Conservation (phyloP, 2,888 invertebrate species). For the Eledona agricola region DNA sequence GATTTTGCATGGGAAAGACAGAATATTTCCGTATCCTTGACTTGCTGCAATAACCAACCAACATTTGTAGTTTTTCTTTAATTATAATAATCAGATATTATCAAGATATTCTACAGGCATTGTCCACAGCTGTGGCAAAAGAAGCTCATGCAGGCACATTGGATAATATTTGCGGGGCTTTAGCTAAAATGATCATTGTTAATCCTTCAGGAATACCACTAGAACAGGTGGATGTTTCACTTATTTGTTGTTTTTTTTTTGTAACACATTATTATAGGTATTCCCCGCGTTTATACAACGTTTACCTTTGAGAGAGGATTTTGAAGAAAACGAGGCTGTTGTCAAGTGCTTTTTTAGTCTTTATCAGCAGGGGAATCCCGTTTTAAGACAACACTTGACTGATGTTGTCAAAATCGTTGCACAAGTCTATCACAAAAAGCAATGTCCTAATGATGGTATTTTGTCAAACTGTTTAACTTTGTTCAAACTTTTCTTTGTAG, state of each 20-base stretch:
- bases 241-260: constrained; percentile 5
- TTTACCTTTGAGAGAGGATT: constrained; percentile 78
- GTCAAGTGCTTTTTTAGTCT: constrained; percentile 72
- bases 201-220: constrained; percentile 73
- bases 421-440: constrained; percentile 67
- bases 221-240: constrained; percentile 66
- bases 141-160: constrained; percentile 73
- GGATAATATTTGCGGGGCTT: constrained; percentile 82
- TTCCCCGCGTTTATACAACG: constrained; percentile 75
- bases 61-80: constrained; percentile 1
- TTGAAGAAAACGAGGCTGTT: constrained; percentile 76
- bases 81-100: constrained; percentile 66
- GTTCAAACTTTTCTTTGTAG: constrained; percentile 55
- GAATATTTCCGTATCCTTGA: constrained; percentile 66
- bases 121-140: constrained; percentile 72
- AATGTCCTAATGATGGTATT: constrained; percentile 66
- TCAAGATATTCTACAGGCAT: constrained; percentile 70
- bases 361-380: constrained; percentile 69
- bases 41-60: constrained; percentile 1
- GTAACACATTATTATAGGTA: constrained; percentile 62
- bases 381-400: constrained; percentile 65
- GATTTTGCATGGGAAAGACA: constrained; percentile 71
- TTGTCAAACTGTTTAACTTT: constrained; percentile 6
- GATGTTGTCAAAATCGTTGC: constrained; percentile 67
- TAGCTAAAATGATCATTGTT: constrained; percentile 75